Base-by-base conservation (phyloP, 2,113 vertebrate species). In the Dolichallabes microphthalmus region DNA sequence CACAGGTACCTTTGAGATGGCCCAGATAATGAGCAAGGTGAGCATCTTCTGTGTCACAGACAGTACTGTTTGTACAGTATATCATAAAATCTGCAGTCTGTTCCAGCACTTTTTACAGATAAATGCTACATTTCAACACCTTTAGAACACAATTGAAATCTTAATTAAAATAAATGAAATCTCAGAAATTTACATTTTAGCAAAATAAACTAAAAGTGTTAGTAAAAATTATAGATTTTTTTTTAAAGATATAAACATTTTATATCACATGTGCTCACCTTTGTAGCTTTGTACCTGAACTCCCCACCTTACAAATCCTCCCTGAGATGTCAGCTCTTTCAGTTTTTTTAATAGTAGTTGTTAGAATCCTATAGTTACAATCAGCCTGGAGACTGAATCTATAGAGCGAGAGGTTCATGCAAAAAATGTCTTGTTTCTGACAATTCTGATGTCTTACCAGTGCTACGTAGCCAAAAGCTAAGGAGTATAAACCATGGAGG, bases 1-100 rank as follows among this genome's bases (percentile, higher is more conserved):
- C 6, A 98, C 98, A 35, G 98, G 98, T 17, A 99, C 98, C 0
- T 99, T 99, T 91, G 97, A 99, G 93, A 98, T 99, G 97, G 98
- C 98, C 0, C 94, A 91, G 69, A 95, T 96, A 87, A 96, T 99
- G 93, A 95, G 97, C 90, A 97, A 97, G 95, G 98, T 99, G 92
- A 93, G 92, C 87, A 4, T 60, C 20, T 25, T n/a, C 39, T 53
- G 35, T 50, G 20, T 75, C 64, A 84, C 60, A 78, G 20, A 80
- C 35, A 80, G 25, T 30, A 64, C 20, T n/a, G 15, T 80, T 66
- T 63, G 11, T 57, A 68, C 39, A 27, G 4, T 19, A 10, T 0
- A 10, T 0, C 84, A 80, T 15, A 30, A n/a, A 39, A 14, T 32
- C 19, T 71, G 22, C 57, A 61, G 15, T 50, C 68, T 82, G 17